These are phyloP conservation scores for Tetrapedia diversipes DNA, from an alignment of 2,888 invertebrate species.

Conservation along the genomic window DNA sequence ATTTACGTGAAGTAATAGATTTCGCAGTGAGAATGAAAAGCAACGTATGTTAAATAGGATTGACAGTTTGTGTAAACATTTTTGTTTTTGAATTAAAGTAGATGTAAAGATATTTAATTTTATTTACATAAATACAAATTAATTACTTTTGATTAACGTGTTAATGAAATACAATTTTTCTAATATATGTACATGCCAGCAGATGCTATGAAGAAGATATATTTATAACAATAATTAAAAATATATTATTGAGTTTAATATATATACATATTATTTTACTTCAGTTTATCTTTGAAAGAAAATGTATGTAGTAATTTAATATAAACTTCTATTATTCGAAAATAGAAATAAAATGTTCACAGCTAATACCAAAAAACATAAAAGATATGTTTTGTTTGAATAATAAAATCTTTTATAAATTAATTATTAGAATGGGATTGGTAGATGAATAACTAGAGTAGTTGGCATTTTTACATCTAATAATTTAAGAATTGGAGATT, in stretches of 20 bases:
- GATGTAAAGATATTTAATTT: background rate
- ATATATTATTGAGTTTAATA: too few species aligned
- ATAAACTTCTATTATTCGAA: background rate
- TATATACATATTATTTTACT: too few species aligned
- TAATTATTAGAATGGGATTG: background rate
- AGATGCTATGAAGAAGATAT: background rate
- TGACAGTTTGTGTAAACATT: background rate
- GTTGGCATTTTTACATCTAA: background rate
- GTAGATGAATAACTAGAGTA: background rate
- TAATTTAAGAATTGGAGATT: background rate
- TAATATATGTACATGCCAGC: too few species aligned
- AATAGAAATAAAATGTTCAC: background rate
- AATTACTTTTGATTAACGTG: background rate
- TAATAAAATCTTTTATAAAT: background rate
- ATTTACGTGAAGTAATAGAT: background rate
- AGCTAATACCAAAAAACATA: background rate
- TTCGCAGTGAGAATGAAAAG: background rate
- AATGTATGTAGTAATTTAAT: background rate
- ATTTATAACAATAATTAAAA: background rate
- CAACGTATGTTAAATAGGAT: background rate
- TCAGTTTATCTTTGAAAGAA: background rate
- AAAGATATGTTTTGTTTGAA: background rate
- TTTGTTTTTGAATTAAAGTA: background rate
- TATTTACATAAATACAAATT: background rate
- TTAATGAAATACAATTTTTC: too few species aligned